phyloP scores from a whole-genome alignment of 2,113 vertebrate species.

The Lepus timidus region DNA sequence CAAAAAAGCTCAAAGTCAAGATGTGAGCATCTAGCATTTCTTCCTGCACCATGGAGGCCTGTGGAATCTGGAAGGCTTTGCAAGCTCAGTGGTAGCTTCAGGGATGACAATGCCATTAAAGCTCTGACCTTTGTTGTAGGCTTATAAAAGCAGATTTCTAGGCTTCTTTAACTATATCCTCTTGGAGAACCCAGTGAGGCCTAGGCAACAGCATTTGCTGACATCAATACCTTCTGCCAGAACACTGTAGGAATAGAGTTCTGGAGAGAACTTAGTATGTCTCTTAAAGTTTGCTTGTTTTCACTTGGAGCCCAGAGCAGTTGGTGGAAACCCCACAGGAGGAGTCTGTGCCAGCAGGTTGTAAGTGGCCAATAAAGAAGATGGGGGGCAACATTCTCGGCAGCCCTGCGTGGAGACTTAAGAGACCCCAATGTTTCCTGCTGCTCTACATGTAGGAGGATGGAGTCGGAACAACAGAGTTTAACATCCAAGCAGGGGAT shows the following conservation, averaged over 20 bases:
- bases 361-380: not conserved
- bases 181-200: constrained; percentile 2
- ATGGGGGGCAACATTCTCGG: not conserved
- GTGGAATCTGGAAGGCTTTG: constrained; percentile 72
- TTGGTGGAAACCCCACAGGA: not conserved
- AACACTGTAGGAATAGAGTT: not conserved
- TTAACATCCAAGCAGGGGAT: not conserved
- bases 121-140: constrained; percentile 73
- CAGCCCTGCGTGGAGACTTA: not conserved
- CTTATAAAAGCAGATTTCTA: constrained; percentile 77
- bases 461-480: not conserved
- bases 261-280: not conserved
- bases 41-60: constrained; percentile 76
- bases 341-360: not conserved
- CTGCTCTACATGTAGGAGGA: not conserved
- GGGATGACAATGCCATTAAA: constrained; percentile 72
- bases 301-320: not conserved
- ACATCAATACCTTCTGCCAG: constrained; percentile 15
- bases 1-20: constrained; percentile 83
- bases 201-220: not conserved
- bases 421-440: not conserved
- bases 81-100: constrained; percentile 74
- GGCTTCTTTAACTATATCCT: not conserved
- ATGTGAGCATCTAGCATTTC: constrained; percentile 72
- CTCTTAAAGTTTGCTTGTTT: not conserved